A percentile compares a stretch with the other conserved stretches of the same genome.
Conservation (phyloP, 2,888 invertebrate genomes). For the Macaria notata region DNA sequence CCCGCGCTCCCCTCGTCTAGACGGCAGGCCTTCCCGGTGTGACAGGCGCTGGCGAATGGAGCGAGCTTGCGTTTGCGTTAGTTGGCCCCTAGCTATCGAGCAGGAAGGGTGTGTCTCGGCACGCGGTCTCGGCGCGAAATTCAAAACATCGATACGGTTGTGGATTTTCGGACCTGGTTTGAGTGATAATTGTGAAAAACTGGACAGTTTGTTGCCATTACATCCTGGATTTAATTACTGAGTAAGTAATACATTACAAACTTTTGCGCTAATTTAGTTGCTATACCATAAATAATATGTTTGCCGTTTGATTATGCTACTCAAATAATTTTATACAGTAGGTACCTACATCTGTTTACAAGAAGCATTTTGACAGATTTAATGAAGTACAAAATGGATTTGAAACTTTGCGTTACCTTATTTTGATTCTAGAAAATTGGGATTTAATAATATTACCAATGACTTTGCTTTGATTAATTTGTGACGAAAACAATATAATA, state of each 20-base stretch:
- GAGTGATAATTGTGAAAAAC: constrained; percentile 33
- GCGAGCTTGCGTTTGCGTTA: constrained; percentile 41
- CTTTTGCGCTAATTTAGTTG: no score
- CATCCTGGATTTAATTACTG: constrained; percentile 4
- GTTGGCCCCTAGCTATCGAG: constrained; percentile 53
- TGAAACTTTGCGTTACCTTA: no score
- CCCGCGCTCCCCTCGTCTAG: constrained; percentile 62
- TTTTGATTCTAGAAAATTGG: no score
- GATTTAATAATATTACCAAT: no score
- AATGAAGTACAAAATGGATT: no score
- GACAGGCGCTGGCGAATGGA: constrained; percentile 6
- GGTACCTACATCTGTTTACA: no score
- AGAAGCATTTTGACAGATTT: no score
- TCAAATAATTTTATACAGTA: no score
- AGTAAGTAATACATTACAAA: constrained; percentile 5
- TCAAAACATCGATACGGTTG: constrained; percentile 46
- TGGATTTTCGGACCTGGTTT: constrained; percentile 37
- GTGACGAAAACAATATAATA: no score
- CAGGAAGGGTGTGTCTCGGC: constrained; percentile 48
- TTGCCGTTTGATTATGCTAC: no score
- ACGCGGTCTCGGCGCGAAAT: constrained; percentile 59
- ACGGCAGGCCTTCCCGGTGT: constrained; percentile 40
- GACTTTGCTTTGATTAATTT: no score
- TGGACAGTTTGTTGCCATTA: constrained; percentile 4
- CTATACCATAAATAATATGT: no score